These are phyloP conservation scores for Nephrotoma guestfalica DNA, from an alignment of 2,888 invertebrate genomes.

Conservation along the genomic window DNA sequence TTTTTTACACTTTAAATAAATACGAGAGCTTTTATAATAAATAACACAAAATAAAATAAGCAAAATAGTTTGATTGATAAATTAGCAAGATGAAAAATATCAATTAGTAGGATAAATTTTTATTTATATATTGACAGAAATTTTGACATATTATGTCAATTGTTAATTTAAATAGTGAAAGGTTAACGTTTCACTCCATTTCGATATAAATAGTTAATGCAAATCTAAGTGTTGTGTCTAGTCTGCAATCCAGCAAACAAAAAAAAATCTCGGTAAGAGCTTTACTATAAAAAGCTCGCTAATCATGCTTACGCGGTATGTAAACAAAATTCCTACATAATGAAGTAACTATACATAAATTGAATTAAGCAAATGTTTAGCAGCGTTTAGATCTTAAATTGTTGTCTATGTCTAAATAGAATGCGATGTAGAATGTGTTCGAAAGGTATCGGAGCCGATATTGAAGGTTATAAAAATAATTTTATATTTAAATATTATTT, in stretches of 20 bases:
- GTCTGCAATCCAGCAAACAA: background rate
- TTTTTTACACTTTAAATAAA: background rate
- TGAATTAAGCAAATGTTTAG: background rate
- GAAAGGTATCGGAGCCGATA: background rate
- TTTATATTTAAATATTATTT: background rate
- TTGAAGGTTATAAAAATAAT: background rate
- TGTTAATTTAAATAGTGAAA: background rate
- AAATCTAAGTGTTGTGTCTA: background rate
- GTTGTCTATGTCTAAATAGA: background rate
- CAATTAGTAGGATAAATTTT: background rate
- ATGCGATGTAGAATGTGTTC: background rate
- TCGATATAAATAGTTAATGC: background rate
- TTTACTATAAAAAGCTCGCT: background rate
- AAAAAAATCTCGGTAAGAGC: background rate
- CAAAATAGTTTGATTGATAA: background rate
- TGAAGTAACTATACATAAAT: background rate
- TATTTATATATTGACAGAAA: background rate
- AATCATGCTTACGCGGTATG: background rate
- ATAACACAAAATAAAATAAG: background rate
- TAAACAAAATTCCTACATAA: background rate
- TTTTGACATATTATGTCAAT: background rate
- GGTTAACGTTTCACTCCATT: background rate
- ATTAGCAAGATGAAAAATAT: background rate
- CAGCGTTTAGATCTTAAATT: background rate
- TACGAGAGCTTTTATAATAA: background rate